Conservation (phyloP, 2,888 invertebrate species). For the Brenthis hecate region DNA sequence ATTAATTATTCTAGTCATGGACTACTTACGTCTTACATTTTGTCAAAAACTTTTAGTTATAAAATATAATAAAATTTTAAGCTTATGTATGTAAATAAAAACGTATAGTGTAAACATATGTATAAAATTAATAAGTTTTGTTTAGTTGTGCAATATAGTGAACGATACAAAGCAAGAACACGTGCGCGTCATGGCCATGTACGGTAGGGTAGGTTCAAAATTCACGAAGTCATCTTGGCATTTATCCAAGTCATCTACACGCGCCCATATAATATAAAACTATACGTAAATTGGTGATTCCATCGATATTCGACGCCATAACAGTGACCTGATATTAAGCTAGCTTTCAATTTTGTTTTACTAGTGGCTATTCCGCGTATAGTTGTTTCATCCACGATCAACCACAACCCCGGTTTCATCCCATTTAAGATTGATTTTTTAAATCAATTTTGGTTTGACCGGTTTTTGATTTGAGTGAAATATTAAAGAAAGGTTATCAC, state of each 20-base stretch:
- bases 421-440: too few species aligned
- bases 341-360: conserved; percentile 11
- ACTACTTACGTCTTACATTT: too few species aligned
- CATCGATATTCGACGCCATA: conserved; percentile 7
- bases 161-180: conserved; percentile 17
- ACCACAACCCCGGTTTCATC: too few species aligned
- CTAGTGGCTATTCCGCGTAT: neutral
- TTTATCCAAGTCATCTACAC: conserved; percentile 22
- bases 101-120: neutral
- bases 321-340: conserved; percentile 2
- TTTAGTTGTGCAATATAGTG: neutral
- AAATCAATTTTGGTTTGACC: too few species aligned
- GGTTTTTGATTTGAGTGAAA: too few species aligned
- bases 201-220: conserved; percentile 19
- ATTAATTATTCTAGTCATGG: too few species aligned
- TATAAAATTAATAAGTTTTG: neutral
- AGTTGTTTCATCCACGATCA: too few species aligned
- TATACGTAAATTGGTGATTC: conserved; percentile 23
- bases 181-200: conserved; percentile 19
- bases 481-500: too few species aligned
- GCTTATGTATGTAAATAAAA: neutral
- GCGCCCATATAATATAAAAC: conserved; percentile 28
- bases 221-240: conserved; percentile 25
- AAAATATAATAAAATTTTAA: too few species aligned
- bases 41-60: too few species aligned